Evolutionary conservation across 2,797 vertebrate species (phyloP), one percentile per base, ranked within the genome.

Genomic region (Amniataba percoides): DNA sequence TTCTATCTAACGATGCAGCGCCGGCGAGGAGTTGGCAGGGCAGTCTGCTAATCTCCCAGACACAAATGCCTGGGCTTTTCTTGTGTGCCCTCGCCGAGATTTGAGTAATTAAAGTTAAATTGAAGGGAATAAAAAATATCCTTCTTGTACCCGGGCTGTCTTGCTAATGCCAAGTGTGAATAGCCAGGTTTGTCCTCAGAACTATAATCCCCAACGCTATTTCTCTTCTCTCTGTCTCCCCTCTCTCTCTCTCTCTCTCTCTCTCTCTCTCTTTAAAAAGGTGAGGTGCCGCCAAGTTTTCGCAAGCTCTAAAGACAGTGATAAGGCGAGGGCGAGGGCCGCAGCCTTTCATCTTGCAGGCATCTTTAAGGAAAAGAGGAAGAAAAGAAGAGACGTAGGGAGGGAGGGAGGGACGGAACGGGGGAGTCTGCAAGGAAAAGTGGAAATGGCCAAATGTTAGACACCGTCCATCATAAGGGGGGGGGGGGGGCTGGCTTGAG

Each of bases 101-200:
- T 95, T 96, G 94, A 94, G 95, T 95, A 96, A 96, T 96, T 96
- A 96, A 96, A 96, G 95, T 96, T 95, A 95, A 95, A 96, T 95
- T 95, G 96, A 94, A 96, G 95, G 92, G 94, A 93, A 94, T 94
- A 95, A 97, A 96, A 92, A 94, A 94, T 94, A 94, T 96, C 95
- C 93, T 95, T 94, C 94, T 95, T 96, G 94, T 95, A 96, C 94
- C 93, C 91, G 89, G 93, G 95, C 93, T 94, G 89, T 92, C 91
- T 94, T 89, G 94, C 94, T 96, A 96, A 95, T 95, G 94, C 95
- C 92, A 95, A 95, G 92, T 94, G 95, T 94, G 94, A 95, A 95
- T 94, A 95, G 92, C 93, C 93, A 94, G 92, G 93, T 93, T 94
- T 95, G 95, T 96, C 95, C 94, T 95, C 90, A 95, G 94, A 94